These are phyloP conservation scores for Globia sparganii DNA, from an alignment of 2,888 invertebrate species.

Conservation along the genomic window DNA sequence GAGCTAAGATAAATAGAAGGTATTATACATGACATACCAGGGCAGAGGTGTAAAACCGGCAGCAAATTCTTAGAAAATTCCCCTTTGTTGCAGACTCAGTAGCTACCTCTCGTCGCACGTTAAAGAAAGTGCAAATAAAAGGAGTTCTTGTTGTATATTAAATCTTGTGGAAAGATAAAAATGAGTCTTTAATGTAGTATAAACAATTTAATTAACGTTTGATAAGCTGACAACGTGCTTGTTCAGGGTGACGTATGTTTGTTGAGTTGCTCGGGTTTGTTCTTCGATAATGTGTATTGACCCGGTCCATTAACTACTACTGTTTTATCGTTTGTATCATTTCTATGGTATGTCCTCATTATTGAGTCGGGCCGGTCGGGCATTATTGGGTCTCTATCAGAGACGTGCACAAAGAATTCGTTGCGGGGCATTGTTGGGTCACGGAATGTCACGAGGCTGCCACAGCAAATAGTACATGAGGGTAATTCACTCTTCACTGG, in stretches of 20 bases:
- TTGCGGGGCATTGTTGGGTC: neutral
- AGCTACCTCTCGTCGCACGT: slow-evolving; percentile 18
- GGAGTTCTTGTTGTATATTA: slow-evolving; percentile 43
- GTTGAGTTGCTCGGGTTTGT: slow-evolving; percentile 58
- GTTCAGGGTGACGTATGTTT: slow-evolving; percentile 57
- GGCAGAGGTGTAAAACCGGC: slow-evolving; percentile 54
- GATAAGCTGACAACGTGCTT: slow-evolving; percentile 64
- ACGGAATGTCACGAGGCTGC: neutral
- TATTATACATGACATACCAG: slow-evolving; percentile 46
- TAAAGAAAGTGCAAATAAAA: slow-evolving; percentile 49
- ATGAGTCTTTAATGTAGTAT: slow-evolving; percentile 42
- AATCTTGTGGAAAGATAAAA: slow-evolving; percentile 62
- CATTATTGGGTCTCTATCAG: slow-evolving; percentile 24
- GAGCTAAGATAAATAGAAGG: slow-evolving; percentile 53
- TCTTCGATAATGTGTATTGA: slow-evolving; percentile 62
- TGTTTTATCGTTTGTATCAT: slow-evolving; percentile 60
- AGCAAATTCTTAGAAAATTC: slow-evolving; percentile 52
- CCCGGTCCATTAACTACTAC: slow-evolving; percentile 55
- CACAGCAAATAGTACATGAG: neutral
- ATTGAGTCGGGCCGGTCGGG: slow-evolving; percentile 18
- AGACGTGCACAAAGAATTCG: slow-evolving; percentile 18
- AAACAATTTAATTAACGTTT: slow-evolving; percentile 63
- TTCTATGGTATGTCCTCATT: slow-evolving; percentile 54
- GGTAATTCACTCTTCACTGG: neutral
- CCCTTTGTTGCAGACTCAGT: slow-evolving; percentile 43